These are phyloP conservation scores for Daubentonia madagascariensis DNA, from an alignment of 2,113 vertebrate species.

Conservation along the genomic window DNA sequence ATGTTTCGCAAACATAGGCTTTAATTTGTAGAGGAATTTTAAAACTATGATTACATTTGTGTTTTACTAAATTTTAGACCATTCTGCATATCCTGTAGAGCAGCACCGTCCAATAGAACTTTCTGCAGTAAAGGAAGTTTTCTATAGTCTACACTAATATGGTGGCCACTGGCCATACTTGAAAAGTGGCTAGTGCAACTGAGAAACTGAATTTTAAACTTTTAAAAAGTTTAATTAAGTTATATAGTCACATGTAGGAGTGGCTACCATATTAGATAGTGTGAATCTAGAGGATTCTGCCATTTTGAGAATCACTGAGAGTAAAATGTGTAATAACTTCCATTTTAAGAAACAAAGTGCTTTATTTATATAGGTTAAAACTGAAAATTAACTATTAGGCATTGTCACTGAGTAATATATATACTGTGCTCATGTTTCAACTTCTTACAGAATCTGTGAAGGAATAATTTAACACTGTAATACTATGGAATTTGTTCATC, in stretches of 20 bases:
- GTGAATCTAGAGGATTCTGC: neutral
- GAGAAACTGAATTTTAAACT: neutral
- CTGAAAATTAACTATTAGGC: neutral
- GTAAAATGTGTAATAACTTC: neutral
- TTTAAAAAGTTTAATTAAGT: neutral
- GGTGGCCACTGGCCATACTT: no score
- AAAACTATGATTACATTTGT: neutral
- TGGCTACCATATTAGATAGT: neutral
- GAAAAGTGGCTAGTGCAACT: neutral
- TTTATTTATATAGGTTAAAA: neutral
- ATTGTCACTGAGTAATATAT: neutral
- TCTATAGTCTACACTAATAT: neutral
- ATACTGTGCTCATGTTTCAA: neutral
- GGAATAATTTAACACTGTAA: neutral
- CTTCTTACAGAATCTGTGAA: neutral
- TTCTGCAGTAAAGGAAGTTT: neutral
- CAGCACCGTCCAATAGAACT: neutral
- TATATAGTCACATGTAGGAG: neutral
- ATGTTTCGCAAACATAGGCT: neutral
- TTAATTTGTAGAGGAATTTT: neutral
- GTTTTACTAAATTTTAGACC: neutral
- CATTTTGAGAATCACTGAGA: neutral
- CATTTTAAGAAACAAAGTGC: conserved; percentile 1
- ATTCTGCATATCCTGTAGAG: neutral
- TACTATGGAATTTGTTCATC: neutral